These are phyloP conservation scores for Hystrix cristata DNA, from an alignment of 2,113 vertebrate genomes.

Conservation along the genomic window DNA sequence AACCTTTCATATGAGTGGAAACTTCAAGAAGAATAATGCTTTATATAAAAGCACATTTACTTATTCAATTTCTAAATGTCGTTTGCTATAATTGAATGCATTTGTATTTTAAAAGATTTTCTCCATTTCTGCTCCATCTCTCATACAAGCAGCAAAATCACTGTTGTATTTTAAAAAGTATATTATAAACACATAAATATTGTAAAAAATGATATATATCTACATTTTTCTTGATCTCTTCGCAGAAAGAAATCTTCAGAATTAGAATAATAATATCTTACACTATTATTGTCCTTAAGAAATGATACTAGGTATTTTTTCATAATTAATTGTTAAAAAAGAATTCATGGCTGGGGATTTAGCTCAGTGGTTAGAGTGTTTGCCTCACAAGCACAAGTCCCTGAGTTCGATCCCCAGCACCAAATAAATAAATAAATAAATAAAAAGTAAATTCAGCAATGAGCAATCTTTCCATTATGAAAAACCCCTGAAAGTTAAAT, in stretches of 20 bases:
- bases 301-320: neutral
- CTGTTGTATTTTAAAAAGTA: constrained; percentile 17
- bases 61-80: constrained; percentile 46
- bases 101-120: constrained; percentile 61
- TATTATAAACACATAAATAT: neutral
- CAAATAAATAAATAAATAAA: no score
- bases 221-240: neutral
- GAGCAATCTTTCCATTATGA: neutral
- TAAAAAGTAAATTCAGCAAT: no score
- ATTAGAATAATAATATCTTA: neutral
- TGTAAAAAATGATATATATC: neutral
- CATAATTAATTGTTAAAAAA: constrained; percentile 19
- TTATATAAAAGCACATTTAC: constrained; percentile 55
- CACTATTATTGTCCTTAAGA: neutral
- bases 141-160: constrained; percentile 33
- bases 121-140: neutral
- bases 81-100: constrained; percentile 56
- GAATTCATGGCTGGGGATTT: neutral
- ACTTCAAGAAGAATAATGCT: constrained; percentile 60
- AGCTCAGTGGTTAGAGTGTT: no score
- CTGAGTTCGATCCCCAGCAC: no score
- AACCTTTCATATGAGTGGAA: constrained; percentile 10
- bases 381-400: no score
- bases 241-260: neutral
- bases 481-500: neutral